These are phyloP conservation scores for Dysmachus trigonus DNA, from an alignment of 2,888 invertebrate genomes.

Conservation along the genomic window DNA sequence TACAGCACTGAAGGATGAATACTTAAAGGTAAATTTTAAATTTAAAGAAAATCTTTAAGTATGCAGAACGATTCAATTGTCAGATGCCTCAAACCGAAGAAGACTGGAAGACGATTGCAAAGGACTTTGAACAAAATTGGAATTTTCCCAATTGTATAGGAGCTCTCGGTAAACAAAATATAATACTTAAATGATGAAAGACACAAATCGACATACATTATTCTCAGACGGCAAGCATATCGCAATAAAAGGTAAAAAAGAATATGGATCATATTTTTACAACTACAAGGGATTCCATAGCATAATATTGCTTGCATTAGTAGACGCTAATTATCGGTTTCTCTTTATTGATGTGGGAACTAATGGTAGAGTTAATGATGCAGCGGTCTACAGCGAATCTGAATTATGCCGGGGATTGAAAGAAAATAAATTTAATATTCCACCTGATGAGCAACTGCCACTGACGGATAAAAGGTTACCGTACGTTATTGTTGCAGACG, in stretches of 20 bases:
- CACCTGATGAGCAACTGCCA: no score
- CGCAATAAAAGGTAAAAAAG: conserved; percentile 53
- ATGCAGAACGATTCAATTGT: no score
- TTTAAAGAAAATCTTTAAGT: no score
- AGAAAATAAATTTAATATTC: no score
- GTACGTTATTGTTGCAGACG: conserved; percentile 47
- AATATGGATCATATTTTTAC: conserved; percentile 54
- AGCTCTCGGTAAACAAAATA: no score
- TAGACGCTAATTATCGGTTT: conserved; percentile 50
- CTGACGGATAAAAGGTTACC: background rate
- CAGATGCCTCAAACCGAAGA: no score
- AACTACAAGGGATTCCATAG: conserved; percentile 55
- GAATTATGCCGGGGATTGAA: no score
- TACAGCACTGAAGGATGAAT: conserved; percentile 1
- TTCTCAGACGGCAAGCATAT: conserved; percentile 55
- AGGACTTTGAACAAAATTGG: no score
- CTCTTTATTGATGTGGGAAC: conserved; percentile 36
- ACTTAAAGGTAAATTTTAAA: background rate
- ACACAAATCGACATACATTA: background rate
- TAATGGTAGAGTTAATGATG: conserved; percentile 50
- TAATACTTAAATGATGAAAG: no score
- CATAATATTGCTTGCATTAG: conserved; percentile 49
- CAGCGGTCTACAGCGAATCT: background rate
- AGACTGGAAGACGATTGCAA: no score
- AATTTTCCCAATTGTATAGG: no score